Evolutionary conservation across 2,113 vertebrate genomes (phyloP), one percentile per base, ranked within the genome.

Genomic region (Nothocercus nigrocapillus): DNA sequence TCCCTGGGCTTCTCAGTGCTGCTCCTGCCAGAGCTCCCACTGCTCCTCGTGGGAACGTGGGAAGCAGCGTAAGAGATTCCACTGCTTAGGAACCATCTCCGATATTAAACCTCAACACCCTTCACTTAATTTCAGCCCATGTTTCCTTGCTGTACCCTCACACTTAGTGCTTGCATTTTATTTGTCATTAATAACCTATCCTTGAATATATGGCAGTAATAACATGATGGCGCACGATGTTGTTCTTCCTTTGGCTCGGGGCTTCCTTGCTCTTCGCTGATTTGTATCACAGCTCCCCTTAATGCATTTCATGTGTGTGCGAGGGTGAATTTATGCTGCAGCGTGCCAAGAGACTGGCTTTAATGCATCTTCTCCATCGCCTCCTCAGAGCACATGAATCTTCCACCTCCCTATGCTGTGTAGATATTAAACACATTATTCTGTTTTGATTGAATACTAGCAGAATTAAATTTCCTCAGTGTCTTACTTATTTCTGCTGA

Each of bases 361-460:
- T 86, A 92, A 93, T 90, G 84, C 76, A 94, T 93, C 91, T 91
- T 45, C 87, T 82, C 69, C 83, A 77, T 94, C 11, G 5, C 66
- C 88, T 95, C 94, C 85, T 90, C 76, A 6, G 28, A 91, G 84
- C 45, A 77, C 96, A 95, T 93, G 96, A 95, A 98, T 97, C 95
- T 95, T 94, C 79, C 79, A 38, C 95, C 92, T 91, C 93, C 85
- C 11, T 69, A 66, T 38, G 84, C 96, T 56, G 85, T 82, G 49
- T 91, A 95, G 96, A 97, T 97, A 98, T 97, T 97, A 97, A 98
- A 96, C 93, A 97, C 97, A 97, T 98, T 97, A 97, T 96, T 98
- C 97, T 98, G 90, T 87, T 96, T 94, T 95, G 98, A 97, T 44
- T 93, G 95, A 98, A 95, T 22, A 42, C 83, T 15, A 76, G 90